Base-by-base conservation (phyloP, 2,888 invertebrate genomes). In the Epirrita christyi region DNA sequence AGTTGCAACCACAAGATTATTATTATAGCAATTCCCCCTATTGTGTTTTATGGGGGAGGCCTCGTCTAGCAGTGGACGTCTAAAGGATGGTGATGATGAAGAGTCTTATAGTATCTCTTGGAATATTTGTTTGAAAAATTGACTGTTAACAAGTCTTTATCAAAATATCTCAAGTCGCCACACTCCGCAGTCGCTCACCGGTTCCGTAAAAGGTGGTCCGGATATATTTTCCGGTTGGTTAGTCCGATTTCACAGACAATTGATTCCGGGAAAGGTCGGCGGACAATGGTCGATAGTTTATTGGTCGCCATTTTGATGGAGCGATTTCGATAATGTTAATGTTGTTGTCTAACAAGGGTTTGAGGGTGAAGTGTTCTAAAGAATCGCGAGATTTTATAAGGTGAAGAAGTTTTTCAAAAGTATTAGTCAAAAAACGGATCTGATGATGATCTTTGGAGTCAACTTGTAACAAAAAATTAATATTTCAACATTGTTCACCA, bases 191-290 rank as follows among this genome's bases (percentile, higher is more conserved):
- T 56, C 59, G 10, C 45, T 40, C 15, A 57, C 50, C 63, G 57
- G 67, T 72, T 71, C 63, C 73, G 69, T 67, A 85, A 88, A 87
- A 86, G 87, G 83, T 73, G 76, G 67, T 70, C 57, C 83, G 89
- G 88, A 87, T 86, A 80, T 85, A 88, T 92, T 91, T 90, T 88
- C 86, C 88, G 83, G 78, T 86, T 92, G 92, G 92, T 91, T 92
- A 89, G 85, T 65, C 71, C 85, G 79, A 92, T 91, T 85, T 86
- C 79, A 83, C 89, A 92, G 90, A 81, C 92, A 92, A 92, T 92
- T 92, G 92, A 85, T 84, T 83, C 78, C 78, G 67, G 63, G 51
- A 81, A 84, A 87, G 83, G 86, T 79, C 85, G 83, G 63, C 47
- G 85, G 85, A 86, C 87, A 85, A 82, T 83, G 71, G 66, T 72